These are phyloP conservation scores for Zingel zingel DNA, from an alignment of 2,113 vertebrate genomes.

Conservation along the genomic window DNA sequence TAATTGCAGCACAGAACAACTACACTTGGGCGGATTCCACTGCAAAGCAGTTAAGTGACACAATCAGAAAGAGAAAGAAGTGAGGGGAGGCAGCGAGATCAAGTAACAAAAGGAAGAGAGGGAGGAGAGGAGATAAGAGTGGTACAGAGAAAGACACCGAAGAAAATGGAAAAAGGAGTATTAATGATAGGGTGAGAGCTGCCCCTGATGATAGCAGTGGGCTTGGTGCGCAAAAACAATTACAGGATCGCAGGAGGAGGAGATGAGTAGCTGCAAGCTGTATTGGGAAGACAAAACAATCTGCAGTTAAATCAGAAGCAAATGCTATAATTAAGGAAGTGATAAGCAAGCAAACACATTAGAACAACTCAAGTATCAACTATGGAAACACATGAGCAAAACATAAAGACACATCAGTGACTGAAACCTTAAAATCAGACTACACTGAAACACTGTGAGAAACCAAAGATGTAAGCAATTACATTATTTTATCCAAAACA, in stretches of 20 bases:
- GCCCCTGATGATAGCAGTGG: conserved; percentile 8
- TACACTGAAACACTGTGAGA: not conserved
- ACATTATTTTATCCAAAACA: not conserved
- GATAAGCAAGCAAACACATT: conserved; percentile 13
- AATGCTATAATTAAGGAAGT: conserved; percentile 4
- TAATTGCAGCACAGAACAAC: conserved; percentile 43
- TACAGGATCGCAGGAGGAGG: conserved; percentile 1
- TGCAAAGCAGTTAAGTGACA: conserved; percentile 39
- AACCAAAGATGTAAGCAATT: not conserved
- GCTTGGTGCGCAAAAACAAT: conserved; percentile 28
- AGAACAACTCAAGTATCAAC: not conserved
- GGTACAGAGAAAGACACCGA: not conserved
- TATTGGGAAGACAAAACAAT: not conserved
- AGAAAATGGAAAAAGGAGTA: not conserved
- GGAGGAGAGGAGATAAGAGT: not conserved
- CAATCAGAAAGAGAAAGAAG: not conserved
- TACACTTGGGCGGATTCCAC: conserved; percentile 51
- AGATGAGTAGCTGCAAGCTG: conserved; percentile 5
- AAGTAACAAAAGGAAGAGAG: conserved; percentile 7
- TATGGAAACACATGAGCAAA: not conserved
- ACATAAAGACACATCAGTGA: not conserved
- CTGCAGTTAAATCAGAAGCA: not conserved
- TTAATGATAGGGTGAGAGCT: conserved; percentile 27
- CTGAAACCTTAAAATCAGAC: not conserved
- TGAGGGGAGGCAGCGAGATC: not conserved